Evolutionary conservation across 2,113 vertebrate genomes (phyloP).

Genomic region (Myiozetetes cayanensis): DNA sequence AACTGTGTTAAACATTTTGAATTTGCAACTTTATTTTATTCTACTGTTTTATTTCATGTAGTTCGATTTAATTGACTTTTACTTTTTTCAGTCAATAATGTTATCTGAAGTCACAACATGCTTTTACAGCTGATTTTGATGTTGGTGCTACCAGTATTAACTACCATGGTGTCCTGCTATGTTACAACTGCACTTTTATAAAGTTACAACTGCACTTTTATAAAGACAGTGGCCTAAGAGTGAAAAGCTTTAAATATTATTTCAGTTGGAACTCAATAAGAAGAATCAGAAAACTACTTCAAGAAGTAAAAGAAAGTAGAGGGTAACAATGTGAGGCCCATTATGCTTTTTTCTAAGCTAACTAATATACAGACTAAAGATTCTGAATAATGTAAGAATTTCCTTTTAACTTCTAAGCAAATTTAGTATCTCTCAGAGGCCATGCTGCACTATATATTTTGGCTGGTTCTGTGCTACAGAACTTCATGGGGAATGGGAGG

Average conservation of each 20-base stretch:
- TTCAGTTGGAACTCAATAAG: not conserved
- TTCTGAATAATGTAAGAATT: not conserved
- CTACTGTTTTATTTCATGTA: not conserved
- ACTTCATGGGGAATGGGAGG: not conserved
- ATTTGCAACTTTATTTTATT: not conserved
- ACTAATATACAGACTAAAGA: not conserved
- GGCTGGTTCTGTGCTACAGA: not conserved
- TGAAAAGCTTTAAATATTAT: not conserved
- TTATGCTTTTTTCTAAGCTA: not conserved
- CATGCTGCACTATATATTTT: not conserved
- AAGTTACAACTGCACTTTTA: not conserved
- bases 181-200: not conserved
- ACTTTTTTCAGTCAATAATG: not conserved
- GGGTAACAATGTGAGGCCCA: fast-evolving
- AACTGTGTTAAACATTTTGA: not conserved
- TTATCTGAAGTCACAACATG: not conserved
- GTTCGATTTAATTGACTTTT: not conserved
- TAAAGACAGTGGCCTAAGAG: not conserved
- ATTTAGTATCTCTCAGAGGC: not conserved
- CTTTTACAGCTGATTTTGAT: not conserved
- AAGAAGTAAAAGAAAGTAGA: not conserved
- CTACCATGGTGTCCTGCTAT: not conserved
- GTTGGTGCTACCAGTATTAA: not conserved
- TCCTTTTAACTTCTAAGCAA: not conserved
- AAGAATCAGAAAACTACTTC: not conserved